phyloP scores from a whole-genome alignment of 2,113 vertebrate genomes.

The Pandion haliaetus region DNA sequence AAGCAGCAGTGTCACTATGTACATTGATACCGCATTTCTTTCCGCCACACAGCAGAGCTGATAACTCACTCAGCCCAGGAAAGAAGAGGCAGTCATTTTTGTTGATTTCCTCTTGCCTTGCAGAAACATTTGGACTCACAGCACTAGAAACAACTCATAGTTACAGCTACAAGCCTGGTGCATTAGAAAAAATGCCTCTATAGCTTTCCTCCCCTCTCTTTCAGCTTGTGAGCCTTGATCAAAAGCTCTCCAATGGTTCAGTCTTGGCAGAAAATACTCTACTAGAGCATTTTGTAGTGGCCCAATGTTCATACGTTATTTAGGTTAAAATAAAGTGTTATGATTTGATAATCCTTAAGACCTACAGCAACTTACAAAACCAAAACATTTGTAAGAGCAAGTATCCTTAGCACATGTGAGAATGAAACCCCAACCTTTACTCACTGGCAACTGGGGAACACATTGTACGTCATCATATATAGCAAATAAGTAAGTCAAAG shows the following conservation, averaged over 20 bases:
- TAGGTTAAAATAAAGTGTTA: not conserved
- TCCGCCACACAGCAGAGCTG: accelerated
- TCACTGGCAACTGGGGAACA: not conserved
- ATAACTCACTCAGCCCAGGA: not conserved
- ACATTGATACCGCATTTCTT: accelerated
- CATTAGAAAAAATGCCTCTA: not conserved
- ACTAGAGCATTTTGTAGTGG: not conserved
- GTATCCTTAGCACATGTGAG: not conserved
- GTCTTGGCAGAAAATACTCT: not conserved
- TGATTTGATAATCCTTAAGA: not conserved
- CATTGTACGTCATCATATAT: not conserved
- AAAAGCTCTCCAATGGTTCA: not conserved
- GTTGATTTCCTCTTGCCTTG: not conserved
- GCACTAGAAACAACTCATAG: not conserved
- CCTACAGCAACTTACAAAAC: not conserved
- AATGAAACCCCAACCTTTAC: not conserved
- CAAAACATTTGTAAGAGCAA: not conserved
- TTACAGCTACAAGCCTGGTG: not conserved
- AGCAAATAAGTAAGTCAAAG: not conserved
- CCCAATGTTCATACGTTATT: not conserved
- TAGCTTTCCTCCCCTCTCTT: not conserved
- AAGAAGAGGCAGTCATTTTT: not conserved
- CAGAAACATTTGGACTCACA: not conserved
- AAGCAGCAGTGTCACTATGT: accelerated
- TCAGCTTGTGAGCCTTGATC: not conserved